Evolutionary conservation across 2,888 invertebrate species (phyloP).

Genomic region (Norana najaformis): DNA sequence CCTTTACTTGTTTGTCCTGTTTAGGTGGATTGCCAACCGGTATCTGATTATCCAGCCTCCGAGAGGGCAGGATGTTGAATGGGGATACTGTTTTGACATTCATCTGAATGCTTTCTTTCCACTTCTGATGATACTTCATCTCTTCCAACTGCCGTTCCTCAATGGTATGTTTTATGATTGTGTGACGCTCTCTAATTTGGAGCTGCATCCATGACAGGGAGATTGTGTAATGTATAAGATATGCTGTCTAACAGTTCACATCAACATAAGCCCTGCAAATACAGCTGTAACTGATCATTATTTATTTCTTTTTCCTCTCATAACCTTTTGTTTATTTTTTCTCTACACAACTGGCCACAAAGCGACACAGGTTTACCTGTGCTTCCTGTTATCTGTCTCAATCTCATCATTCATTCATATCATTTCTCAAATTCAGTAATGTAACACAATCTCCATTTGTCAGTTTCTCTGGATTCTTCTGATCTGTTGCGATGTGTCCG

Average conservation of each 20-base stretch:
- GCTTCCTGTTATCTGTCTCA: neutral
- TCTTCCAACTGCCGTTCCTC: conserved; percentile 81
- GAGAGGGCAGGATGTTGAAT: conserved; percentile 82
- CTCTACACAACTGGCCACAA: neutral
- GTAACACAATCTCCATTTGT: neutral
- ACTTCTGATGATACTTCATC: conserved; percentile 88
- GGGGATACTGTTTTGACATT: conserved; percentile 98
- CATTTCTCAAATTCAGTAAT: neutral
- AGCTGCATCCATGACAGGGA: neutral
- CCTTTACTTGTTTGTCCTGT: neutral
- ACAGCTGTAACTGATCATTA: neutral
- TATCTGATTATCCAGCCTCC: conserved; percentile 63
- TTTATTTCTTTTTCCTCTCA: neutral
- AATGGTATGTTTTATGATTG: conserved; percentile 51
- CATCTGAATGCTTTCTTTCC: conserved; percentile 98
- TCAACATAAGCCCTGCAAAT: neutral
- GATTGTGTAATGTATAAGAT: neutral
- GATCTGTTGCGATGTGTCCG: neutral
- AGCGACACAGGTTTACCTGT: neutral
- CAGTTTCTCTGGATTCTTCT: neutral
- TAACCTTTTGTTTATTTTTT: neutral
- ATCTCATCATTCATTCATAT: neutral
- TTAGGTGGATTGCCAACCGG: conserved; percentile 79
- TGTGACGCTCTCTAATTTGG: neutral
- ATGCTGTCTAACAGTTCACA: neutral